Conservation (phyloP, 2,888 invertebrate species). For the Nowickia ferox region DNA sequence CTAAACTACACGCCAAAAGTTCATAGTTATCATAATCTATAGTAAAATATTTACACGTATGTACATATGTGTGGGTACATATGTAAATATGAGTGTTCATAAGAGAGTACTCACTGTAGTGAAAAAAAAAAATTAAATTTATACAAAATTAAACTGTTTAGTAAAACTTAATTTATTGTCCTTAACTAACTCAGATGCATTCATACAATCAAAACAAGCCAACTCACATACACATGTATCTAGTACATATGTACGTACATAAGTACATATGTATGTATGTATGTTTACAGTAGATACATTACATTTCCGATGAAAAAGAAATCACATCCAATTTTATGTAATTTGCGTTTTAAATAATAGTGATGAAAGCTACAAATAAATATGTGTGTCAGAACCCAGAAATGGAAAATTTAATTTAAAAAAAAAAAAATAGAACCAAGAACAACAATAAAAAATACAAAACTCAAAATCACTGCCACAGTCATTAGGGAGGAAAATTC, state of each 20-base stretch:
- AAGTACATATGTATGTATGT: neutral
- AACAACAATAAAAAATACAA: neutral
- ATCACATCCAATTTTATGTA: too few species aligned
- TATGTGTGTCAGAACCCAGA: neutral
- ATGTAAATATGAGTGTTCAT: too few species aligned
- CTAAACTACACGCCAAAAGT: neutral
- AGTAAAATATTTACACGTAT: too few species aligned
- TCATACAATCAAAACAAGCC: neutral
- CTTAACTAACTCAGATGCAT: neutral
- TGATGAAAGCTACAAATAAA: too few species aligned
- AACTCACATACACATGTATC: neutral
- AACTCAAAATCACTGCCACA: conserved; percentile 45
- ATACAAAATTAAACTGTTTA: neutral
- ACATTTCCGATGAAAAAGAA: too few species aligned
- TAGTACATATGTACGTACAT: neutral
- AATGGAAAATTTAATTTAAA: neutral
- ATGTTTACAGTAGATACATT: too few species aligned
- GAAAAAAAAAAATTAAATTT: neutral
- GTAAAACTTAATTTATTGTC: neutral
- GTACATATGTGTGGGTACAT: too few species aligned
- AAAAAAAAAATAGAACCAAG: conserved; percentile 1
- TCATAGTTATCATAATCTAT: conserved; percentile 11
- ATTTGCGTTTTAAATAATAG: too few species aligned
- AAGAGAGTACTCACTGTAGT: too few species aligned
- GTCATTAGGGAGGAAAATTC: conserved; percentile 19